Percentiles rank a stretch among this genome's conserved stretches.
phyloP scores from a whole-genome alignment of 2,888 invertebrate genomes.

The Zygogramma bicolorata region DNA sequence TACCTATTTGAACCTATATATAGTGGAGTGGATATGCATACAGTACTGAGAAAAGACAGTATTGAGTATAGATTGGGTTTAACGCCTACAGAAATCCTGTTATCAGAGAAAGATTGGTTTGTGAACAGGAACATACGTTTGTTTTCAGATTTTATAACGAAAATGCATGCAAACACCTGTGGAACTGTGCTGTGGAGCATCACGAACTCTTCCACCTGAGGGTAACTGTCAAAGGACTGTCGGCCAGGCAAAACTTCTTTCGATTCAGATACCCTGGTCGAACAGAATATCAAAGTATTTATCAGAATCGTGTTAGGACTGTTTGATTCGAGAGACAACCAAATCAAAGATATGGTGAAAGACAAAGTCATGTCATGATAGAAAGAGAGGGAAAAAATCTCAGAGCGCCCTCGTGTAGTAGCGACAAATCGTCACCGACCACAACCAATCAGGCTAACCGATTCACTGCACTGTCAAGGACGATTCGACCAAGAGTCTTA shows the following conservation, averaged over 20 bases:
- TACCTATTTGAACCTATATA: too few relatives aligned
- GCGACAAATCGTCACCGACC: constrained; percentile 70
- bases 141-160: constrained; percentile 96
- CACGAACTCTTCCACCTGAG: constrained; percentile 98
- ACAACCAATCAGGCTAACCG: constrained; percentile 61
- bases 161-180: constrained; percentile 98
- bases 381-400: constrained; percentile 66
- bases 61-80: constrained; percentile 96
- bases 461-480: constrained; percentile 63
- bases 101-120: constrained; percentile 99
- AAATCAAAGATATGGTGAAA: constrained; percentile 91
- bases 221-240: constrained; percentile 88
- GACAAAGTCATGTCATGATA: constrained; percentile 89
- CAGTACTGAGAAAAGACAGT: constrained; percentile 94
- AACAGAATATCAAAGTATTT: constrained; percentile 97
- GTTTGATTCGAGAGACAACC: constrained; percentile 97
- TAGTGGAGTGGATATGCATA: constrained; percentile 99
- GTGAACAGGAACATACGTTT: constrained; percentile 99
- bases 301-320: constrained; percentile 89
- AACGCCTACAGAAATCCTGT: constrained; percentile 97
- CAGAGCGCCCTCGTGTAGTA: constrained; percentile 67
- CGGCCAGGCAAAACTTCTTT: constrained; percentile 95
- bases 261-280: constrained; percentile 90
- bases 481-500: constrained; percentile 56
- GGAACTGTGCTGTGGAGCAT: constrained; percentile 99